A percentile compares a stretch with the other conserved stretches of the same genome.
Conservation (phyloP, 2,113 vertebrate species). For the Dicrurus megarhynchus region DNA sequence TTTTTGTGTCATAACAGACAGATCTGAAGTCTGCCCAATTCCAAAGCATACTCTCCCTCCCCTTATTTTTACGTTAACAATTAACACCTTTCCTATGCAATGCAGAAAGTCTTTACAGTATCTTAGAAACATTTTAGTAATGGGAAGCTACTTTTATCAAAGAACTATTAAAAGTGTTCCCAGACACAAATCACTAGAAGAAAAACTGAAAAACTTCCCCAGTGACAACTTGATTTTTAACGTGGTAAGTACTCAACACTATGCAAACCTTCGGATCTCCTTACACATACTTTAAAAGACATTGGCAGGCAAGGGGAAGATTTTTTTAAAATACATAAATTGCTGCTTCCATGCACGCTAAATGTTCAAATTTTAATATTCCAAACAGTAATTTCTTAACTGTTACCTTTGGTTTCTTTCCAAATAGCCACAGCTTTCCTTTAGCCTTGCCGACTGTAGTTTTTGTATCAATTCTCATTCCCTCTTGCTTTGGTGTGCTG, state of each 20-base stretch:
- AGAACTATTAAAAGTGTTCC: background rate
- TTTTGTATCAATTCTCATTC: constrained; percentile 85
- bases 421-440: constrained; percentile 98
- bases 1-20: background rate
- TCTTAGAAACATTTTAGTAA: background rate
- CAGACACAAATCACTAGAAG: background rate
- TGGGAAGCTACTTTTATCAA: background rate
- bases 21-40: background rate
- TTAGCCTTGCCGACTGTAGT: constrained; percentile 87
- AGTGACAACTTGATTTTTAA: background rate
- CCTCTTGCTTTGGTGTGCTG: constrained; percentile 88
- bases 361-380: background rate
- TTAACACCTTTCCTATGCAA: background rate
- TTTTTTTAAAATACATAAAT: background rate
- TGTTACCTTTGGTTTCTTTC: constrained; percentile 97
- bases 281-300: background rate
- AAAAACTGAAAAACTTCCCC: background rate
- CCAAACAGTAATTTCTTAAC: background rate
- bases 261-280: background rate
- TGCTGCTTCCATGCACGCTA: background rate
- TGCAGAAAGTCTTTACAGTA: background rate
- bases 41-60: background rate
- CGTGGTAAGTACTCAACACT: background rate
- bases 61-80: background rate
- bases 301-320: background rate